Evolutionary conservation across 2,113 vertebrate species (phyloP).

Genomic region (Pristiophorus japonicus): DNA sequence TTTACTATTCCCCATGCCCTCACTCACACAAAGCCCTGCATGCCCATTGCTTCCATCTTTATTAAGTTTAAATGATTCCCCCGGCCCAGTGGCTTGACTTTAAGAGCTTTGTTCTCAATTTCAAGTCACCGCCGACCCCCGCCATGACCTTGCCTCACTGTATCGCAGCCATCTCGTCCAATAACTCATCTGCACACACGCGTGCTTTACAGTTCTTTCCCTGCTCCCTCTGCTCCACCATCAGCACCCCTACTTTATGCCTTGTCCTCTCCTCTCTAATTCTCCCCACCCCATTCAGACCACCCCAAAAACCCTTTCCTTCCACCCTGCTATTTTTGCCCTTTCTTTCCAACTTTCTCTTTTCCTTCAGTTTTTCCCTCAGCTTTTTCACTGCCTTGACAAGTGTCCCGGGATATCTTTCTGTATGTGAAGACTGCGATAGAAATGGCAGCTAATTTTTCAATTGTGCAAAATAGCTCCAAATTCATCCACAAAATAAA

Average conservation of each 20-base stretch:
- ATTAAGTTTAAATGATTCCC: too few species aligned
- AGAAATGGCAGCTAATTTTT: background rate
- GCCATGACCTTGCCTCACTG: background rate
- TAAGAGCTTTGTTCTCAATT: too few species aligned
- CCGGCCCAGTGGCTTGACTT: too few species aligned
- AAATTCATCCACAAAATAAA: background rate
- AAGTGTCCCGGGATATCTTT: background rate
- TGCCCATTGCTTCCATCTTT: too few species aligned
- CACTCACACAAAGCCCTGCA: too few species aligned
- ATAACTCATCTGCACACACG: background rate
- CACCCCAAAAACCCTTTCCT: background rate
- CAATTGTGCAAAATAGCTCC: background rate
- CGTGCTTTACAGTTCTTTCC: background rate
- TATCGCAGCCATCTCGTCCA: background rate
- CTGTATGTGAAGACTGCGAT: background rate
- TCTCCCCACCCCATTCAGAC: background rate
- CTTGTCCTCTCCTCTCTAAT: background rate
- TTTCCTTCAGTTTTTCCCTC: background rate
- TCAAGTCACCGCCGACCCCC: background rate
- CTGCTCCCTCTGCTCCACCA: background rate
- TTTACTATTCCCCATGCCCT: too few species aligned
- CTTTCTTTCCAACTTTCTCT: background rate
- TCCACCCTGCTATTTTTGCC: background rate
- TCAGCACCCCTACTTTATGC: background rate
- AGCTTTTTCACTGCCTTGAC: background rate